These are phyloP conservation scores for Theonella swinhoei DNA, from an alignment of 37 sponge, comb jelly and placozoan genomes.

Conservation along the genomic window DNA sequence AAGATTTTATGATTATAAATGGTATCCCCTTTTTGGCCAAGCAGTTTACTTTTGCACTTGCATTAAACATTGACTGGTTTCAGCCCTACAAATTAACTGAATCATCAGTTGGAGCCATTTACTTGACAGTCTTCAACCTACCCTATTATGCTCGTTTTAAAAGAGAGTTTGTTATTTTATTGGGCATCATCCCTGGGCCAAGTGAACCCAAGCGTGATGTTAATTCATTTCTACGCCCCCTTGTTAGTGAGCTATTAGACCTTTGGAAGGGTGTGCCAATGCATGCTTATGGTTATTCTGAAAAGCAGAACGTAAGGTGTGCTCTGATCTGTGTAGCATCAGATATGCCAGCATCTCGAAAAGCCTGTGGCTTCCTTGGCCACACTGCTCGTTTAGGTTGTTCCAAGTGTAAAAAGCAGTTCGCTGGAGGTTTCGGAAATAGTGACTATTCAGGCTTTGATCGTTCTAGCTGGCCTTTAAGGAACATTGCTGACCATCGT, in stretches of 20 bases:
- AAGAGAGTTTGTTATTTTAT: slow-evolving; percentile 24
- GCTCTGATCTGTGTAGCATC: slow-evolving; percentile 20
- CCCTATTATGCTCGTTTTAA: slow-evolving; percentile 15
- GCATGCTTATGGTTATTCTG: not conserved
- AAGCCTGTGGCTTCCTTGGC: slow-evolving; percentile 58
- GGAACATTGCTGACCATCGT: slow-evolving; percentile 13
- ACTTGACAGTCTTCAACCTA: slow-evolving; percentile 25
- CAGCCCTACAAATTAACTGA: slow-evolving; percentile 24
- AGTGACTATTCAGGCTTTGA: slow-evolving; percentile 34
- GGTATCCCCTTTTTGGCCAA: not conserved
- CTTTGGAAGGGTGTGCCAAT: slow-evolving; percentile 29
- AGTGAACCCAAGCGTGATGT: not conserved
- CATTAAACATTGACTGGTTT: slow-evolving; percentile 46
- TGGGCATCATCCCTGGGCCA: slow-evolving; percentile 30
- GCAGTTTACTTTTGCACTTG: slow-evolving; percentile 5
- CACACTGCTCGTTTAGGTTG: slow-evolving; percentile 37
- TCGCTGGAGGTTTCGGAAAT: slow-evolving; percentile 15
- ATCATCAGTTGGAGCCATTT: slow-evolving; percentile 14
- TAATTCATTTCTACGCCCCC: slow-evolving; percentile 19
- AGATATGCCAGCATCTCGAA: slow-evolving; percentile 48
- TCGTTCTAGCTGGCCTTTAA: slow-evolving; percentile 19
- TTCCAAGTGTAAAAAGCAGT: slow-evolving; percentile 17
- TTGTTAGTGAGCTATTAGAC: slow-evolving; percentile 27
- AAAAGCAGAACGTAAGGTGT: not conserved
- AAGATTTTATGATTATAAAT: slow-evolving; percentile 3